Evolutionary conservation across 2,797 vertebrate genomes (phyloP), one percentile per base, ranked within the genome.

Genomic region (Ataeniobius toweri): DNA sequence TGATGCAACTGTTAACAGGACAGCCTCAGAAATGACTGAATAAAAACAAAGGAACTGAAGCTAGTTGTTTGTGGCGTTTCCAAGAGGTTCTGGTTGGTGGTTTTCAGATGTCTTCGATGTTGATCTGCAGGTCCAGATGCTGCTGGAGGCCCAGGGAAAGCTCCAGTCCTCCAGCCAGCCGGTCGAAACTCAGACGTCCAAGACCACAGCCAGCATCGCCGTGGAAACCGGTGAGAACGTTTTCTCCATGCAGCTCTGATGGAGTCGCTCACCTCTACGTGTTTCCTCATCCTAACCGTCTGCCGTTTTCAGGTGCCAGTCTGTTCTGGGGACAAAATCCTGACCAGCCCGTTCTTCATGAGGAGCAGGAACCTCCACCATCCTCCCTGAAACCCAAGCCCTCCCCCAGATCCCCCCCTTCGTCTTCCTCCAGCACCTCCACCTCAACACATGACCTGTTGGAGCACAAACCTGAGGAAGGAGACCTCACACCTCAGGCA

Each of bases 181-280:
- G 48, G 82, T 84, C 2, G 86, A 94, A 48, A 84, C 92, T 80
- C 95, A 95, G 82, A 93, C 89, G 83, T 48, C 81, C 83, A 46
- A 10, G 61, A 88, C 22, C 69, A 88, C 81, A 12, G 94, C 96
- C 75, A 99, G 97, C 94, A 89, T 99, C 71, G 98, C 97, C 1
- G 98, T 99, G 71, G 96, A 95, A 90, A 99, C 98, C 95, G 98
- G 98, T 99, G 80, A 82, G 89, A 26, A 10, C 3, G 18, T 39
- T n/a, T 12, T 26, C 22, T 28, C 46, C 39, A 26, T 69, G 65
- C 53, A 24, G 65, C 56, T 53, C 63, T 44, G 6, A n/a, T 7
- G 4, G 3, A 8, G 14, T 5, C 20, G 0, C 31, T 26, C 28
- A 3, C 50, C n/a, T 46, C n/a, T 0, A 18, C 14, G 0, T 16